phyloP scores from a whole-genome alignment of 1,140 invertebrate species.

The Papilio glaucus region DNA sequence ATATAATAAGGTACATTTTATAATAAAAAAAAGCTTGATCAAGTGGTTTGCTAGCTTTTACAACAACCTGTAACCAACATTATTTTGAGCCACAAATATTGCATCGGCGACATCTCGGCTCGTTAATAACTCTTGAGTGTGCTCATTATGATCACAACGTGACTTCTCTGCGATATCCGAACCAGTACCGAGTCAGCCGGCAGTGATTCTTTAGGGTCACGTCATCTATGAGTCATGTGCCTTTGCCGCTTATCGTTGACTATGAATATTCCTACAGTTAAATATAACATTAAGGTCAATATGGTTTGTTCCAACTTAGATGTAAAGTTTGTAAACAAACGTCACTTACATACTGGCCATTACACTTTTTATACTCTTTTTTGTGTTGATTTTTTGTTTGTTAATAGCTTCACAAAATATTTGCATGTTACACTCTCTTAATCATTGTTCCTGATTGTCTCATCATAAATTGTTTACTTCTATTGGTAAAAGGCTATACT shows the following conservation, averaged over 20 bases:
- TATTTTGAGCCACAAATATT: not conserved
- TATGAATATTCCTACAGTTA: not conserved
- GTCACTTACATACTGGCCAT: too few species aligned
- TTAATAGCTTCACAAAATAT: too few species aligned
- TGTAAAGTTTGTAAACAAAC: too few species aligned
- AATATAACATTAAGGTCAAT: too few species aligned
- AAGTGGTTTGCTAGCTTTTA: too few species aligned
- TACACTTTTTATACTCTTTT: too few species aligned
- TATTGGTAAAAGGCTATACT: not conserved
- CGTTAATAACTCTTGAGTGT: not conserved
- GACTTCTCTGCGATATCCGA: not conserved
- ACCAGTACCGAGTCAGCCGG: not conserved
- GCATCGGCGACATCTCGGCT: not conserved
- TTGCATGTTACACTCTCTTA: not conserved
- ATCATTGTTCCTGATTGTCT: not conserved
- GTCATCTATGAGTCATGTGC: conserved; percentile 8
- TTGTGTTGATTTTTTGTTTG: too few species aligned
- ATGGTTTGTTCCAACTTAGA: too few species aligned
- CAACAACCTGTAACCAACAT: too few species aligned
- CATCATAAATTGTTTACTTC: not conserved
- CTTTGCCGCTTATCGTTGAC: not conserved
- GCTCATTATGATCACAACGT: not conserved
- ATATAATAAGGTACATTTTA: too few species aligned
- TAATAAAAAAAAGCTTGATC: too few species aligned
- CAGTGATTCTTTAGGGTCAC: conserved; percentile 1